Evolutionary conservation across 2,888 invertebrate genomes (phyloP).

Genomic region (Drosophila sordidula): DNA sequence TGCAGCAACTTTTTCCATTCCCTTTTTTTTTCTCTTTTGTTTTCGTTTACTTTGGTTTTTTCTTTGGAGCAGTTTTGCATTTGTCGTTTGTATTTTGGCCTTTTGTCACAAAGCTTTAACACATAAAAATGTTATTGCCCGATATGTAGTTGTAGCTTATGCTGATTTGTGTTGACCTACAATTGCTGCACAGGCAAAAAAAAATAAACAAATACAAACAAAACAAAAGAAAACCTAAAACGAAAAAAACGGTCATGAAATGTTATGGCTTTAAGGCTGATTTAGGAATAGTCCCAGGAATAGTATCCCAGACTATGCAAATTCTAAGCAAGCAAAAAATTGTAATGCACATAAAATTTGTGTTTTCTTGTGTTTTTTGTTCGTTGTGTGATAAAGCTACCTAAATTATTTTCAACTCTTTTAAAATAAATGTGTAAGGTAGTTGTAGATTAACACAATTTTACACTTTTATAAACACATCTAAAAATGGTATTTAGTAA

Average conservation of each 20-base stretch:
- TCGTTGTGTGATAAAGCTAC: not conserved
- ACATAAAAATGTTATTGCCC: conserved; percentile 80
- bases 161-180: conserved; percentile 77
- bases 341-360: conserved; percentile 16
- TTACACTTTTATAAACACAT: too few relatives aligned
- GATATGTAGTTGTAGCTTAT: conserved; percentile 78
- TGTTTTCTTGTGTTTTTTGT: conserved; percentile 6
- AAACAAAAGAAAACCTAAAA: conserved; percentile 1
- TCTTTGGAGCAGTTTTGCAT: conserved; percentile 30
- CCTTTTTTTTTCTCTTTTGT: conserved; percentile 7
- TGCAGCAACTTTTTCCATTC: conserved; percentile 53
- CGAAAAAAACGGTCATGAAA: conserved; percentile 31
- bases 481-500: too few relatives aligned
- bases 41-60: conserved; percentile 27
- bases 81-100: conserved; percentile 60
- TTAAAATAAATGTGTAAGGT: not conserved
- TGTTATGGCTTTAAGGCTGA: conserved; percentile 61
- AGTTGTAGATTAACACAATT: not conserved
- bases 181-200: conserved; percentile 49
- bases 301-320: conserved; percentile 34
- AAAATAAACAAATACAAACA: not conserved
- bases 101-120: conserved; percentile 78
- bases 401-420: not conserved
- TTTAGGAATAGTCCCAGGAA: conserved; percentile 57
- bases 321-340: conserved; percentile 12